Conservation (phyloP, 2,797 vertebrate genomes). For the Mus minutoides region DNA sequence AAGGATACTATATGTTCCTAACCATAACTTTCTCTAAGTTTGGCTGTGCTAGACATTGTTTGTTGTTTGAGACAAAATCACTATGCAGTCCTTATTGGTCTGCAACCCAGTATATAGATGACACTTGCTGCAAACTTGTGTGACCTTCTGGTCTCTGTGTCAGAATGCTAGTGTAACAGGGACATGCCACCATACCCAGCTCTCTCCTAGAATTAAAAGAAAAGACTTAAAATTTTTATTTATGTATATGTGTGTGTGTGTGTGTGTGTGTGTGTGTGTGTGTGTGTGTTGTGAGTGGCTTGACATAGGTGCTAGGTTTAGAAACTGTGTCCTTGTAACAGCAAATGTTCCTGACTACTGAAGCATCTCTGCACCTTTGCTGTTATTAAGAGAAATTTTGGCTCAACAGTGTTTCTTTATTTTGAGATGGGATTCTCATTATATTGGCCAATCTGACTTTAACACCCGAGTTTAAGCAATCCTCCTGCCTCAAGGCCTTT, state of each 20-base stretch:
- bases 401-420: not conserved
- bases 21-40: no score
- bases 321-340: not conserved
- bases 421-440: not conserved
- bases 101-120: not conserved
- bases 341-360: not conserved
- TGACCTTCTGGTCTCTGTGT: not conserved
- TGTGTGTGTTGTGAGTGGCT: not conserved
- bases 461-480: not conserved
- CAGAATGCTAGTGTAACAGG: not conserved
- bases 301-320: no score
- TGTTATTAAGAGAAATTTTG: slow-evolving; percentile 56
- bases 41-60: not conserved
- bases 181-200: not conserved
- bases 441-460: not conserved
- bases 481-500: not conserved
- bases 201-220: not conserved
- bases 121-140: not conserved
- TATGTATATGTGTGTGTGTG: not conserved
- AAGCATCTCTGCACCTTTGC: not conserved
- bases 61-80: not conserved
- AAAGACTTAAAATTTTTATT: not conserved
- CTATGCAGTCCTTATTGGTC: no score
- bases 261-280: not conserved
- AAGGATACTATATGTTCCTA: not conserved